Conservation (phyloP, 2,113 vertebrate genomes). For the Callithrix jacchus region DNA sequence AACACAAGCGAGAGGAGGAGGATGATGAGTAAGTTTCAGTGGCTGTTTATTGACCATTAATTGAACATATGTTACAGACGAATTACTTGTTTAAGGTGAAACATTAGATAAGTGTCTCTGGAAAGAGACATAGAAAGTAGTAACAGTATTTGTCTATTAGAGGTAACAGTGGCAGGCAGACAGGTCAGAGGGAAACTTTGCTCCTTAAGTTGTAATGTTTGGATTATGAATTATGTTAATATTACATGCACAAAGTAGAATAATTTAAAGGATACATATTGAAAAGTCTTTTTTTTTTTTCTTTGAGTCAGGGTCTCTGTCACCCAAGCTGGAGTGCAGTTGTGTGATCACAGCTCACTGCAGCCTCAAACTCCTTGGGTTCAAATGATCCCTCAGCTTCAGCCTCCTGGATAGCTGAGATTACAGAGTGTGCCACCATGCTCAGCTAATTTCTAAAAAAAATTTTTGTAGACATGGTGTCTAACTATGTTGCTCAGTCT, state of each 20-base stretch:
- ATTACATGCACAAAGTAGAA: background rate
- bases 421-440: too few relatives aligned
- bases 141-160: background rate
- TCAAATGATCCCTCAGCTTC: too few relatives aligned
- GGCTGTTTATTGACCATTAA: constrained; percentile 33
- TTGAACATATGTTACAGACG: background rate
- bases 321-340: too few relatives aligned
- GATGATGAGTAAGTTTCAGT: constrained; percentile 82
- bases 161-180: background rate
- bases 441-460: too few relatives aligned
- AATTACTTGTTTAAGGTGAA: background rate
- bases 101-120: background rate
- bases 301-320: too few relatives aligned
- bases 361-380: too few relatives aligned
- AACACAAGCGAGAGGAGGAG: constrained; percentile 83
- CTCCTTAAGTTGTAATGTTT: background rate
- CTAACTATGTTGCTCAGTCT: too few relatives aligned
- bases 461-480: too few relatives aligned
- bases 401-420: too few relatives aligned
- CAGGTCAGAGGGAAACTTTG: background rate
- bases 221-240: background rate
- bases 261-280: background rate
- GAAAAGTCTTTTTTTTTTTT: background rate
- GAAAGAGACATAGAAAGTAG: background rate
- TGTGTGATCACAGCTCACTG: too few relatives aligned